Conservation (phyloP, 2,797 vertebrate species). For the Oreochromis mossambicus region DNA sequence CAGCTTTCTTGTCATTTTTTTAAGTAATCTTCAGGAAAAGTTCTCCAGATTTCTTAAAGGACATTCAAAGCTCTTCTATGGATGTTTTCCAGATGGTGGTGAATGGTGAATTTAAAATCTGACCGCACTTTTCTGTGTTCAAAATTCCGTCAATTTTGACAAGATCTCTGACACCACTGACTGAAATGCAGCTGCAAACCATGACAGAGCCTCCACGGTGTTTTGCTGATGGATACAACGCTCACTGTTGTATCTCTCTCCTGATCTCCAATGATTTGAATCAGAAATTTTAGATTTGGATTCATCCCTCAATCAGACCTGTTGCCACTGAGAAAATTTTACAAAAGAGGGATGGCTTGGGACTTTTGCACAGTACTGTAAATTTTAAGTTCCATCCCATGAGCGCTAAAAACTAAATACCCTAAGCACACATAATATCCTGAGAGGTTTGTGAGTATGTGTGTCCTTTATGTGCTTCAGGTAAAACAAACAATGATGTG, state of each 20-base stretch:
- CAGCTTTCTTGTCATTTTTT: not conserved
- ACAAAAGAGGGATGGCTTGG: not conserved
- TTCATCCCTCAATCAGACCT: not conserved
- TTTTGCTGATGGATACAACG: not conserved
- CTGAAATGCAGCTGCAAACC: not conserved
- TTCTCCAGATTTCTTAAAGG: not conserved
- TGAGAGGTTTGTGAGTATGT: not conserved
- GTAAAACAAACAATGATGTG: not conserved
- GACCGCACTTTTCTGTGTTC: not conserved
- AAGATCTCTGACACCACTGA: not conserved
- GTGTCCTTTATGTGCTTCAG: not conserved
- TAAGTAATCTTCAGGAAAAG: not conserved
- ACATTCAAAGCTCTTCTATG: not conserved
- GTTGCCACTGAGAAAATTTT: not conserved
- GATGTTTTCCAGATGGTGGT: not conserved
- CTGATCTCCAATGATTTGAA: not conserved
- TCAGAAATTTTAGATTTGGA: not conserved
- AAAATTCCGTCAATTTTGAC: not conserved
- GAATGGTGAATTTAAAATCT: not conserved
- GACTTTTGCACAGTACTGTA: not conserved
- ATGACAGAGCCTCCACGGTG: not conserved
- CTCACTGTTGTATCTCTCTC: not conserved
- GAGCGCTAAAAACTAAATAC: not conserved
- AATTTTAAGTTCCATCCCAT: not conserved
- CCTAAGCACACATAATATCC: not conserved